phyloP scores from a whole-genome alignment of 2,888 invertebrate species.

The Nephrotoma guestfalica region DNA sequence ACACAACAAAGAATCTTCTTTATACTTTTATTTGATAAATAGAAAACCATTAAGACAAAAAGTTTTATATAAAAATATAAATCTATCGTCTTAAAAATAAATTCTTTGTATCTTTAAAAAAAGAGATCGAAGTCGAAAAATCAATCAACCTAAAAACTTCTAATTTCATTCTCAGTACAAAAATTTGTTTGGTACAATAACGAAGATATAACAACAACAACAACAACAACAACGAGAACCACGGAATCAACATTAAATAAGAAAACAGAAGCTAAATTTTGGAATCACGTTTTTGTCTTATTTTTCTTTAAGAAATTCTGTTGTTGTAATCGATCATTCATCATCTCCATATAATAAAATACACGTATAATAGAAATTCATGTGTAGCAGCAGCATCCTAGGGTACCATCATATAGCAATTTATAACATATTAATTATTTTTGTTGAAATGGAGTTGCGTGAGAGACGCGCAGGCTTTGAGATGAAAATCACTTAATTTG shows the following conservation, averaged over 20 bases:
- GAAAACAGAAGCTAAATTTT: background rate
- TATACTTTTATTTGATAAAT: background rate
- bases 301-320: background rate
- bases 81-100: background rate
- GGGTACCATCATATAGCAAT: background rate
- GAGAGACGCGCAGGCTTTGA: background rate
- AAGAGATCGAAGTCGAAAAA: background rate
- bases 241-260: background rate
- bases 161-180: background rate
- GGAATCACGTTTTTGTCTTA: background rate
- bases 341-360: background rate
- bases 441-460: background rate
- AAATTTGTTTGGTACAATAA: background rate
- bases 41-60: background rate
- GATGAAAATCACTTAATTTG: background rate
- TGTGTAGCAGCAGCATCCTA: background rate
- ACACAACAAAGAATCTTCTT: background rate
- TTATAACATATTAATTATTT: background rate
- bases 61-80: background rate
- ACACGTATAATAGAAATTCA: background rate
- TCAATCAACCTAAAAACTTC: background rate
- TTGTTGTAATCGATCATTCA: background rate
- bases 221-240: background rate
- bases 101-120: background rate
- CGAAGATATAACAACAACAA: background rate